Conservation (phyloP, 37 sponge, comb jelly and placozoan genomes). For the Amphimedon queenslandica region DNA sequence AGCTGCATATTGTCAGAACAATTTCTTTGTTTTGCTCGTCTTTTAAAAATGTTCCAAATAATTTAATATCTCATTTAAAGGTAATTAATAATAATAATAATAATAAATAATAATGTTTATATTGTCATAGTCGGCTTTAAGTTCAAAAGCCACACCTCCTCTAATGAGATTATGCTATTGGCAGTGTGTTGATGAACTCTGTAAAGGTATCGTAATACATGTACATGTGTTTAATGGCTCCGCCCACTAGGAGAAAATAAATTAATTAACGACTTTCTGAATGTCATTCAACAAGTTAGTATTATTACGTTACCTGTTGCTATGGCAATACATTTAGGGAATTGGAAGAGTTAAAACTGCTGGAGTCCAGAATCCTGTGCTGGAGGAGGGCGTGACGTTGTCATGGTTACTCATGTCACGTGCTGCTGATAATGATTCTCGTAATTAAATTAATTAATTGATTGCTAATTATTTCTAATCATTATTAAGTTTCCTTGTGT, state of each 20-base stretch:
- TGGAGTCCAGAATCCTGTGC: conserved; percentile 14
- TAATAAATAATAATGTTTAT: too few relatives aligned
- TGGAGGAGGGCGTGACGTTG: conserved; percentile 49
- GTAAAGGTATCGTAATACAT: too few relatives aligned
- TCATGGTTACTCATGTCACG: conserved; percentile 1
- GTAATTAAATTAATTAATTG: neutral
- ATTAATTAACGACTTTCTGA: too few relatives aligned
- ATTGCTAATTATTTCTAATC: neutral
- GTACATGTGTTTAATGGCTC: too few relatives aligned
- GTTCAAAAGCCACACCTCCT: conserved; percentile 13
- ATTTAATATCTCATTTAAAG: conserved; percentile 17
- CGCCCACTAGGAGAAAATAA: too few relatives aligned
- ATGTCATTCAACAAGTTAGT: too few relatives aligned
- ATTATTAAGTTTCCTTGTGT: neutral
- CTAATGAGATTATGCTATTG: conserved; percentile 22
- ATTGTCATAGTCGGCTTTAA: neutral
- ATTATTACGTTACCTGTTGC: too few relatives aligned
- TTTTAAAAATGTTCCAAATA: neutral
- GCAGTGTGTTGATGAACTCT: conserved; percentile 22
- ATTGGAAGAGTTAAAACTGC: conserved; percentile 17
- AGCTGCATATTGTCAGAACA: neutral
- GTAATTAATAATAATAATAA: conserved; percentile 20
- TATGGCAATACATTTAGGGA: neutral
- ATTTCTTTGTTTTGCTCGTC: conserved; percentile 14
- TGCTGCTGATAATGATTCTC: conserved; percentile 12